Conservation (phyloP, 2,797 vertebrate species). For the Thaleichthys pacificus region DNA sequence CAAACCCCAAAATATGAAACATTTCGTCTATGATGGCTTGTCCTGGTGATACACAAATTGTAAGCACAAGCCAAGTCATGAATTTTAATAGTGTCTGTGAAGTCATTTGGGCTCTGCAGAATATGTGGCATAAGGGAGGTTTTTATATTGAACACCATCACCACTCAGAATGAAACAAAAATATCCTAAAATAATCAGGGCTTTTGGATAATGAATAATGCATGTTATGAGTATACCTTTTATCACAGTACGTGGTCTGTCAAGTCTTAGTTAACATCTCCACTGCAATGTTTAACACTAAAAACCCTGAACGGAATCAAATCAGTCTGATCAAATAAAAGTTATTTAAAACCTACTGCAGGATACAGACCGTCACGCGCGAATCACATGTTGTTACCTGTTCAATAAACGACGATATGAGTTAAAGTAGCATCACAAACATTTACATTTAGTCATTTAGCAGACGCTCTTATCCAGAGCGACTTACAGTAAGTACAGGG, state of each 20-base stretch:
- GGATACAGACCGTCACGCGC: no score
- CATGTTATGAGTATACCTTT: background rate
- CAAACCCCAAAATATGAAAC: background rate
- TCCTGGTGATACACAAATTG: conserved; percentile 4
- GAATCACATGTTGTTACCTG: no score
- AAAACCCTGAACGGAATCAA: no score
- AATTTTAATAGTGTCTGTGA: conserved; percentile 6
- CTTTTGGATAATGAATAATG: background rate
- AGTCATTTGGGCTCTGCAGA: conserved; percentile 2
- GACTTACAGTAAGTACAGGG: no score
- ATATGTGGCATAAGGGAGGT: conserved; percentile 7
- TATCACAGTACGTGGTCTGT: background rate
- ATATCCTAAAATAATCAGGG: background rate
- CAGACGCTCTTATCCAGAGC: no score
- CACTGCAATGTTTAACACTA: no score
- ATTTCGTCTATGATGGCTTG: background rate
- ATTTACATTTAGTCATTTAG: no score
- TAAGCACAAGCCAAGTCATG: conserved; percentile 13
- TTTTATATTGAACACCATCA: conserved; percentile 9
- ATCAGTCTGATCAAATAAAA: no score
- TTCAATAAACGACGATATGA: background rate
- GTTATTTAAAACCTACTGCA: no score
- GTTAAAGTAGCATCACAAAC: background rate
- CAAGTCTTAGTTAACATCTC: no score
- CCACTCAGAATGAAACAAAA: background rate